Evolutionary conservation across 2,797 vertebrate species (phyloP).

Genomic region (Petrocephalus sullivani): DNA sequence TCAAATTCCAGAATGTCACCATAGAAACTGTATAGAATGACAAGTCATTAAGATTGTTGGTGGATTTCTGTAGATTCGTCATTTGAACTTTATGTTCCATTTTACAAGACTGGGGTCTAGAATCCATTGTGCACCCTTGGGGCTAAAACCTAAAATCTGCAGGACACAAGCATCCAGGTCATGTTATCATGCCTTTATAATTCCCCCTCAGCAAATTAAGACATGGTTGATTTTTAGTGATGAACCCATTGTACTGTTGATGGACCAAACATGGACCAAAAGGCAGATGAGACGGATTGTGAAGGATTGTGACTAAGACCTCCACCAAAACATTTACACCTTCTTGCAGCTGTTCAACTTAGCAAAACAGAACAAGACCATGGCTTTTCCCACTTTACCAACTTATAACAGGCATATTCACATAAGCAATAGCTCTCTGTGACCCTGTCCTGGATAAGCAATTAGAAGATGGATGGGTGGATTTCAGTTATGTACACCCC

Average conservation of each 20-base stretch:
- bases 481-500: not conserved
- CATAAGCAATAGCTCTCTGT: not conserved
- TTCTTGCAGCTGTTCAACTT: not conserved
- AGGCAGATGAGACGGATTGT: not conserved
- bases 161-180: not conserved
- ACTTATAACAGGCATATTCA: not conserved
- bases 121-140: not conserved
- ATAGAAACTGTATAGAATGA: not conserved
- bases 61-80: not conserved
- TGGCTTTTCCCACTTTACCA: not conserved
- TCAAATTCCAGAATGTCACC: not conserved
- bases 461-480: not conserved
- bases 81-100: not conserved
- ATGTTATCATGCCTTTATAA: not conserved
- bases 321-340: not conserved
- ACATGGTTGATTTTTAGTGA: not conserved
- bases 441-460: not conserved
- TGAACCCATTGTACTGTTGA: not conserved
- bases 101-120: not conserved
- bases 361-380: not conserved
- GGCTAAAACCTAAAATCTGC: not conserved
- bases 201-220: not conserved
- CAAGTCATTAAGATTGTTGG: not conserved
- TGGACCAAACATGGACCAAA: not conserved
- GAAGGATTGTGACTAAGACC: not conserved